Evolutionary conservation across 2,113 vertebrate genomes (phyloP), one percentile per base, ranked within the genome.

Genomic region (Furnarius figulus): DNA sequence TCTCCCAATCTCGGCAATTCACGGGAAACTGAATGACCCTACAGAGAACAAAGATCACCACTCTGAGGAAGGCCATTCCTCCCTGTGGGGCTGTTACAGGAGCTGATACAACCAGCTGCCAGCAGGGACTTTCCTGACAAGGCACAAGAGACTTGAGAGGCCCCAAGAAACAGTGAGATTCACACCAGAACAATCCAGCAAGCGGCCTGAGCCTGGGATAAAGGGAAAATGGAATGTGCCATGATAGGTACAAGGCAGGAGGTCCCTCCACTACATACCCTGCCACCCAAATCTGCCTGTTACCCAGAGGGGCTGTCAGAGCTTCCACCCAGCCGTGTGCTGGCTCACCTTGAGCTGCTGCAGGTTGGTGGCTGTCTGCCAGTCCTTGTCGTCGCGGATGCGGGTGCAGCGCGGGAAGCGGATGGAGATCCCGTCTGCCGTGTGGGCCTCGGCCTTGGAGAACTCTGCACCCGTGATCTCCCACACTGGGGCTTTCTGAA

Each of bases 401-500:
- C 99, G 98, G 4, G 99, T 99, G 97, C 99, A 99, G 79, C 99
- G 99, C 25, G 99, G 99, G 85, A 99, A 99, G 88, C 99, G 99
- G 96, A 99, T 99, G 81, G 99, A 99, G 97, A 99, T 99, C 25
- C 99, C 99, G 6, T 99, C 99, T 0, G 99, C 99, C 0, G 99
- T 99, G 97, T 99, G 99, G 67, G 99, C 99, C 94, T 99, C 99
- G 0, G 99, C 99, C 91, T 98, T 98, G 22, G 99, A 99, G 94
- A 99, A 99, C 94, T 99, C 99, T 0, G 99, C 99, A 4, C 99
- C 99, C 1, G 99, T 99, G 92, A 99, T 99, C 97, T 99, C 99
- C 99, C 99, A 99, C 55, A 99, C 99, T 0, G 99, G 99, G 1
- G 99, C 99, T 94, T 97, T 98, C 99, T 99, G 95, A 17, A 72